Percentiles rank a stretch among this genome's conserved stretches.
phyloP scores from a whole-genome alignment of 2,888 invertebrate genomes.

The Falcaria lacertinaria region DNA sequence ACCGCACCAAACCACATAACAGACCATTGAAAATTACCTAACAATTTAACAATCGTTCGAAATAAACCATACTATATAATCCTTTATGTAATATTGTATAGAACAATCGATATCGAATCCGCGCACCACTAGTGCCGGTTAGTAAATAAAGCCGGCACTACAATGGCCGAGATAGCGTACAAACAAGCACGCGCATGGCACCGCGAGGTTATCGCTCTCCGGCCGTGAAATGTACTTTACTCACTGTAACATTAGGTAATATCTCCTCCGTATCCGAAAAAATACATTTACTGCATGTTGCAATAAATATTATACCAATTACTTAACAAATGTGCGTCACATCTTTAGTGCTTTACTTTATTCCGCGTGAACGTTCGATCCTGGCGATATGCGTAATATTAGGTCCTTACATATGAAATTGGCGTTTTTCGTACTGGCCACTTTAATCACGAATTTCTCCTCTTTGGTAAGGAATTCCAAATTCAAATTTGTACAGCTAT shows the following conservation, averaged over 20 bases:
- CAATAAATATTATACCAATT: too few species aligned
- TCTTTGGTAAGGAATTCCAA: too few species aligned
- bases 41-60: constrained; percentile 3
- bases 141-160: constrained; percentile 14
- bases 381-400: too few species aligned
- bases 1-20: background rate
- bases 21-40: constrained; percentile 16
- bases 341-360: too few species aligned
- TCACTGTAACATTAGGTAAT: constrained; percentile 1
- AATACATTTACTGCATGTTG: too few species aligned
- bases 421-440: too few species aligned
- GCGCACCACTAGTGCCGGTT: constrained; percentile 17
- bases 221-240: constrained; percentile 2
- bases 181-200: constrained; percentile 1
- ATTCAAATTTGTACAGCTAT: too few species aligned
- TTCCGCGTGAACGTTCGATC: too few species aligned
- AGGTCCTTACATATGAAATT: too few species aligned
- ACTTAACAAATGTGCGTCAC: too few species aligned
- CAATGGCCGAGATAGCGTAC: constrained; percentile 19
- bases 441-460: too few species aligned
- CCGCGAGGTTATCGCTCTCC: constrained; percentile 5
- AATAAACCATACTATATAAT: background rate
- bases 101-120: constrained; percentile 4
- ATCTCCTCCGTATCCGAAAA: too few species aligned
- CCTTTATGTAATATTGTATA: constrained; percentile 5